Evolutionary conservation across 35 echinoderm and acorn worm genomes (phyloP).

Genomic region (Acanthaster planci): DNA sequence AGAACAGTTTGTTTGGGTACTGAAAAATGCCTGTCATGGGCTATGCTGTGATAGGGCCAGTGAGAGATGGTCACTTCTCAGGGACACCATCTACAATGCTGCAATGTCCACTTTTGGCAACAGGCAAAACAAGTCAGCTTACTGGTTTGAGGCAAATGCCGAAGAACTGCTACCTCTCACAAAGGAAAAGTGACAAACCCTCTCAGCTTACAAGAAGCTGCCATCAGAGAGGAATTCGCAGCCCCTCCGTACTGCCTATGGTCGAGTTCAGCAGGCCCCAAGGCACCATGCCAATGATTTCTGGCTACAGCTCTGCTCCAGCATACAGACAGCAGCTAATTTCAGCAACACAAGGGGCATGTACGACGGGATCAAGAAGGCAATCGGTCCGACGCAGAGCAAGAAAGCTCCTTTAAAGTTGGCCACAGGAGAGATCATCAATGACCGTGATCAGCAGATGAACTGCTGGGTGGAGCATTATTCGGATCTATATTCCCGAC

Average conservation of each 20-base stretch:
- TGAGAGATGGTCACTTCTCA: background rate
- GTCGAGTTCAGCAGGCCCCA: background rate
- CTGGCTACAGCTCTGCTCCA: background rate
- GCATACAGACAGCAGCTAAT: background rate
- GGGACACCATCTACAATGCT: slow-evolving; percentile 9
- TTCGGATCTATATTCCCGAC: too few relatives aligned
- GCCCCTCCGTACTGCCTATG: background rate
- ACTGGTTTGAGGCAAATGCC: slow-evolving; percentile 20
- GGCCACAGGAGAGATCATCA: too few relatives aligned
- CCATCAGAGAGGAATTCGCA: background rate
- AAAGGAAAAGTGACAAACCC: background rate
- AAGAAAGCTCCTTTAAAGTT: too few relatives aligned
- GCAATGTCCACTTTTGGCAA: slow-evolving; percentile 19
- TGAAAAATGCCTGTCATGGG: background rate
- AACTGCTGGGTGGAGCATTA: too few relatives aligned
- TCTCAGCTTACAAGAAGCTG: background rate
- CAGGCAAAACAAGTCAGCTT: background rate
- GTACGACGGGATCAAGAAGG: too few relatives aligned
- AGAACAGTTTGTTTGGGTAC: background rate
- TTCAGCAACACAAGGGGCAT: too few relatives aligned
- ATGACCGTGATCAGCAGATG: too few relatives aligned
- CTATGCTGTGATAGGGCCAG: too few relatives aligned
- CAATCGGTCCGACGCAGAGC: too few relatives aligned
- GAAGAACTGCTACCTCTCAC: background rate
- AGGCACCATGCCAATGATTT: background rate